Evolutionary conservation across 2,797 vertebrate genomes (phyloP).

Genomic region (Tympanoctomys barrerae): DNA sequence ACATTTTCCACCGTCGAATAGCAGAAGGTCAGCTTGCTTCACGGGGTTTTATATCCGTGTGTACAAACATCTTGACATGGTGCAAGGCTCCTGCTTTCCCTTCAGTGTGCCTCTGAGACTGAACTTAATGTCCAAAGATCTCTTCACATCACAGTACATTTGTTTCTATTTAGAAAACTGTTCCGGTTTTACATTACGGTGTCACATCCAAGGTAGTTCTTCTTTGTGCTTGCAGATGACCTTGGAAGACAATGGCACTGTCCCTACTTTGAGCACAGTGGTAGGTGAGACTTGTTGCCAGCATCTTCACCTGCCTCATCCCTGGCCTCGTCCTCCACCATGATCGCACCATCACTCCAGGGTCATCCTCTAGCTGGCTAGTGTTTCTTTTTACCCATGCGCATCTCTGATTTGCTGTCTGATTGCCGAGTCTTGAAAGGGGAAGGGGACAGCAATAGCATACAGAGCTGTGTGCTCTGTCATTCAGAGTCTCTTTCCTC

Average conservation of each 20-base stretch:
- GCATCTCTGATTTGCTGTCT: not conserved
- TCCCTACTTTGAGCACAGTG: not conserved
- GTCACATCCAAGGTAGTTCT: not conserved
- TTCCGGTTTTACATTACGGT: not conserved
- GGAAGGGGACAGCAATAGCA: not conserved
- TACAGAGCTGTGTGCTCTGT: not conserved
- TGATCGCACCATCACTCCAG: not conserved
- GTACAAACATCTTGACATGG: not conserved
- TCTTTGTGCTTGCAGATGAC: not conserved
- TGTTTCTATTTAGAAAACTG: slow-evolving; percentile 39
- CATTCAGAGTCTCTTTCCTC: slow-evolving; percentile 31
- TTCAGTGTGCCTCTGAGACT: not conserved
- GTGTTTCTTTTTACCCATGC: not conserved
- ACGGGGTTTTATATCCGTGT: not conserved
- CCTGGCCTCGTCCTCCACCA: not conserved
- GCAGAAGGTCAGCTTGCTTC: not conserved
- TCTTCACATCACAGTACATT: not conserved
- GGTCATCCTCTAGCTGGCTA: not conserved
- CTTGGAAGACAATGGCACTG: not conserved
- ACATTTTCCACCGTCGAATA: not conserved
- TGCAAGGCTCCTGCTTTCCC: not conserved
- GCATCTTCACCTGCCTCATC: not conserved
- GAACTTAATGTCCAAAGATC: not conserved
- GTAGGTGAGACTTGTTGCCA: not conserved
- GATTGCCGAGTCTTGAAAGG: slow-evolving; percentile 4